A percentile compares a stretch with the other conserved stretches of the same genome.
phyloP scores from a whole-genome alignment of 2,113 vertebrate genomes.

The Daphoenositta chrysoptera region DNA sequence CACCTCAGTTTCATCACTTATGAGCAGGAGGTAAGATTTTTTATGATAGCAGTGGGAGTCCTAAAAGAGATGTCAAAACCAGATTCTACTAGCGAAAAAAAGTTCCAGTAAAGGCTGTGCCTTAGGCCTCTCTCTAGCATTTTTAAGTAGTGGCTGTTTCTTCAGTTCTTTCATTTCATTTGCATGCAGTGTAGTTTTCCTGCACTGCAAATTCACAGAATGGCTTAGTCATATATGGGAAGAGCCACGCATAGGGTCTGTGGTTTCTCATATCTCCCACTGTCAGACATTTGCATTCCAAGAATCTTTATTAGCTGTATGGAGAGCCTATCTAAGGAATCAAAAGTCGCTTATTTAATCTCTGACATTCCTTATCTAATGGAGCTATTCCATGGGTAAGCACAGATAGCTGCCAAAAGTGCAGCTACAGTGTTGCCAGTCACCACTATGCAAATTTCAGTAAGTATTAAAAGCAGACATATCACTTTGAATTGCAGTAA shows the following conservation, averaged over 20 bases:
- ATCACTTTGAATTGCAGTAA: not conserved
- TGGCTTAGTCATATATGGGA: not conserved
- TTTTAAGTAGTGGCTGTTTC: not conserved
- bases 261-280: not conserved
- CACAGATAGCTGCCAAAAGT: not conserved
- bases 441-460: not conserved
- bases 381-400: not conserved
- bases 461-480: not conserved
- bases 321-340: not conserved
- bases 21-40: not conserved
- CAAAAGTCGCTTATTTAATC: not conserved
- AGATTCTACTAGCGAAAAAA: not conserved
- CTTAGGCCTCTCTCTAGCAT: not conserved
- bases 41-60: not conserved
- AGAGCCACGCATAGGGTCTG: not conserved
- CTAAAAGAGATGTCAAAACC: not conserved
- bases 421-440: not conserved
- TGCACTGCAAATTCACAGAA: not conserved
- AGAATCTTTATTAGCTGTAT: not conserved
- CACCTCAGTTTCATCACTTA: not conserved
- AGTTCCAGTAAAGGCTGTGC: not conserved
- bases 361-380: not conserved
- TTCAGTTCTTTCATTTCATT: not conserved
- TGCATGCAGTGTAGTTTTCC: not conserved
- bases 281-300: not conserved